Evolutionary conservation across 2,888 invertebrate species (phyloP).

Genomic region (Luperina nickerlii): DNA sequence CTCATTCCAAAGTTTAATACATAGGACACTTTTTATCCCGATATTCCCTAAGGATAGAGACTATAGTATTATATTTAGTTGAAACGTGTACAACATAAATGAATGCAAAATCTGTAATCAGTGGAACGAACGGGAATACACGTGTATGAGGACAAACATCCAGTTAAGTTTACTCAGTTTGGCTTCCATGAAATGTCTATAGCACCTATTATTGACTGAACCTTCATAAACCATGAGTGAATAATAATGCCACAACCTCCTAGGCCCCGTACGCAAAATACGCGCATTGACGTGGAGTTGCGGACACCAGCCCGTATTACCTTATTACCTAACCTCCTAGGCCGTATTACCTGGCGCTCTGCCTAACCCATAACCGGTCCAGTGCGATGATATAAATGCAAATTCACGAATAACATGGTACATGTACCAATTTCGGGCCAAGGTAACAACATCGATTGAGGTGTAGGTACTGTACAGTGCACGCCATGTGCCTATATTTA

Average conservation of each 20-base stretch:
- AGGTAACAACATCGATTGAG: conserved; percentile 82
- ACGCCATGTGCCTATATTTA: conserved; percentile 80
- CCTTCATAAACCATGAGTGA: not conserved
- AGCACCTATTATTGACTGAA: not conserved
- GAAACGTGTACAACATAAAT: not conserved
- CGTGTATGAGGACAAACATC: not conserved
- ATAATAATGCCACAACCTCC: conserved; percentile 9
- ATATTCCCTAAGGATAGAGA: too few species aligned
- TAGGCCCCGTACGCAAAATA: too few species aligned
- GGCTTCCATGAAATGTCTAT: not conserved
- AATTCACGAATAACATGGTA: conserved; percentile 72
- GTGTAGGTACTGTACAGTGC: conserved; percentile 68
- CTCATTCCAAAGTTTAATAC: too few species aligned
- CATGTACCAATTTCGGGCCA: conserved; percentile 78
- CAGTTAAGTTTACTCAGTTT: not conserved
- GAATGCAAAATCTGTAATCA: not conserved
- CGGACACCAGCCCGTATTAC: too few species aligned
- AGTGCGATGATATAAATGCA: conserved; percentile 59
- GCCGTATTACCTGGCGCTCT: conserved; percentile 46
- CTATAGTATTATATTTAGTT: not conserved
- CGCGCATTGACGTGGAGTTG: too few species aligned
- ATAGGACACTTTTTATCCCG: too few species aligned
- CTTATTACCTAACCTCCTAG: conserved; percentile 3
- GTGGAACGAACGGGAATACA: too few species aligned
- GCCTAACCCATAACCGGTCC: conserved; percentile 51